These are phyloP conservation scores for Dugesia japonica DNA, from an alignment of 2,888 invertebrate genomes.

Conservation along the genomic window DNA sequence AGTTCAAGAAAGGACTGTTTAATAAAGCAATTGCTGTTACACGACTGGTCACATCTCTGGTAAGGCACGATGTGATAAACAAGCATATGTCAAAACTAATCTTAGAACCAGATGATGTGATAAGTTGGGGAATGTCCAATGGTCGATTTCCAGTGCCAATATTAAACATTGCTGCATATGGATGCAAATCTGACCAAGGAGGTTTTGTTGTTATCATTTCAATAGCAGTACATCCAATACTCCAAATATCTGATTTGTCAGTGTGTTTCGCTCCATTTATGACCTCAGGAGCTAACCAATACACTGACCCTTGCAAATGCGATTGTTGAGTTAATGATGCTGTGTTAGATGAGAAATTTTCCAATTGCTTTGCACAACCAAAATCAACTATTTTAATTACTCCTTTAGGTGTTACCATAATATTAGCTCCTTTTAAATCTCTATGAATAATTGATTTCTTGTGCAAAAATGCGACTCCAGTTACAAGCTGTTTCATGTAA, in stretches of 20 bases:
- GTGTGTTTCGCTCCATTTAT: conserved; percentile 47
- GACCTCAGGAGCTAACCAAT: conserved; percentile 49
- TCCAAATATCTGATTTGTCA: conserved; percentile 49
- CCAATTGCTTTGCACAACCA: conserved; percentile 47
- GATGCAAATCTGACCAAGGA: conserved; percentile 47
- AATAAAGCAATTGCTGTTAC: not conserved
- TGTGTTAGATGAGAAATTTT: not conserved
- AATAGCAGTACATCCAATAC: conserved; percentile 47
- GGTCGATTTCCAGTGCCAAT: conserved; percentile 39
- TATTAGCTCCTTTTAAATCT: conserved; percentile 48
- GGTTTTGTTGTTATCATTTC: conserved; percentile 48
- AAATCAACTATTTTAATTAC: conserved; percentile 48
- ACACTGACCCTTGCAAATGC: conserved; percentile 41
- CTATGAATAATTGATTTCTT: conserved; percentile 47
- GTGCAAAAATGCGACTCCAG: conserved; percentile 47
- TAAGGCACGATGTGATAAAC: not conserved
- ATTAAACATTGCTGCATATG: conserved; percentile 48
- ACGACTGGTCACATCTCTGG: not conserved
- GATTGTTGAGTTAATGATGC: not conserved
- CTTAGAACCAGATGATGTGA: not conserved
- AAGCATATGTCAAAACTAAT: not conserved
- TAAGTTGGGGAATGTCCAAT: not conserved
- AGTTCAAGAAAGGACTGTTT: not conserved
- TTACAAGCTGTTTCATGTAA: conserved; percentile 47
- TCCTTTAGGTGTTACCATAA: conserved; percentile 48